Evolutionary conservation across 2,113 vertebrate genomes (phyloP), one percentile per base, ranked within the genome.

Genomic region (Carassius gibelio): DNA sequence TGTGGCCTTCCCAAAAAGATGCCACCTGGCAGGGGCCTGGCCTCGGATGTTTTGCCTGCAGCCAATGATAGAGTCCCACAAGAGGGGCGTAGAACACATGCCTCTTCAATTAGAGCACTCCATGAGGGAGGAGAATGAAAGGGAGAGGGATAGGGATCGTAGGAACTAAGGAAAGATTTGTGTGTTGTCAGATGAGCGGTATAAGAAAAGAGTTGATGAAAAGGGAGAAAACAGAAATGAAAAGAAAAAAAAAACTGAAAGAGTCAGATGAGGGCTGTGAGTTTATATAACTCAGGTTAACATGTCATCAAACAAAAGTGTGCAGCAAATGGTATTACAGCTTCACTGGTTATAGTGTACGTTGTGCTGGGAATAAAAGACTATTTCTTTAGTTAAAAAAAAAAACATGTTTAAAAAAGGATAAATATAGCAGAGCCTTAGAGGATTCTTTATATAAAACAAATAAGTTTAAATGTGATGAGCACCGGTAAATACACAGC

Each of bases 31-130:
- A 88, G 74, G 81, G 79, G 87, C 85, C 71, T 75, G 62, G 48
- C 64, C 87, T 88, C 81, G 85, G 76, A 84, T 87, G 84, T 86
- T 90, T 64, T 69, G 72, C 80, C 87, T 83, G n/a, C 87, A 89
- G 90, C 90, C 90, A 90, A 90, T 90, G 78, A 87, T 14, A 71
- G 55, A 42, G 61, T 81, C 59, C 62, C 50, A 52, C 23, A 68
- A 64, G 77, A 90, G 85, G 88, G 90, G 90, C n/a, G 90, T 88
- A 85, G 77, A 86, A 78, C 87, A 87, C 90, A 90, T 89, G 87
- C 87, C 87, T 90, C 88, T 89, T 86, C 84, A 87, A 89, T 90
- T 88, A 90, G 52, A 88, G 87, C 66, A 82, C 75, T 64, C 55
- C 84, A 86, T 9, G 69, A 66, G 82, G 36, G 66, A 82, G 48